These are phyloP conservation scores for Protophormia terraenovae DNA, from an alignment of 2,888 invertebrate species.

Conservation along the genomic window DNA sequence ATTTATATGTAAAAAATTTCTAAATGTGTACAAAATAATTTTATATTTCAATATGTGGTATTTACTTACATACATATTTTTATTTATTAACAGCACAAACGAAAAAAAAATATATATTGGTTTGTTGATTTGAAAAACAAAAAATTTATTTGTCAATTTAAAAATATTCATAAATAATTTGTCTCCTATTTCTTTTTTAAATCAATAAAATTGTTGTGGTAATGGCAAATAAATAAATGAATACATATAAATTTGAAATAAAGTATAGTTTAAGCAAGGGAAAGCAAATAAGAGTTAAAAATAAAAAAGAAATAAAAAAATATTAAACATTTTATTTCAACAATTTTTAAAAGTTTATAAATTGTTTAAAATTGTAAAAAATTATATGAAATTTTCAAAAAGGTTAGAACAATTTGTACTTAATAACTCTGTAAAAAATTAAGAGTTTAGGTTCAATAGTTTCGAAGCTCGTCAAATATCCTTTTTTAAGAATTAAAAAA, in stretches of 20 bases:
- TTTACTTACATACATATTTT: neutral
- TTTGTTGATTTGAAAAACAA: constrained; percentile 1
- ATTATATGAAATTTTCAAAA: neutral
- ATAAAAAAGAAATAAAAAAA: too few species aligned
- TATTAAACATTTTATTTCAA: too few species aligned
- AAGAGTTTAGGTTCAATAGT: neutral
- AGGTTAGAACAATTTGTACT: too few species aligned
- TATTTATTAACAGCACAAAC: neutral
- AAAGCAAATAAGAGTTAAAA: too few species aligned
- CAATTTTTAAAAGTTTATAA: neutral
- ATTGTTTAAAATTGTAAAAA: neutral
- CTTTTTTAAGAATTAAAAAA: neutral
- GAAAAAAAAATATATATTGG: neutral
- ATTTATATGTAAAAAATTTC: constrained; percentile 25
- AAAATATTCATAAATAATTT: neutral
- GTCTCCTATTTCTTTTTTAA: neutral
- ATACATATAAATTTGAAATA: neutral
- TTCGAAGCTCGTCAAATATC: neutral
- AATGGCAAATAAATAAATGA: neutral
- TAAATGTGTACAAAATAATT: neutral
- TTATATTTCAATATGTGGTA: neutral
- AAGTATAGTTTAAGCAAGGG: too few species aligned
- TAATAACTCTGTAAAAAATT: too few species aligned
- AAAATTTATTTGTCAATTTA: constrained; percentile 11
- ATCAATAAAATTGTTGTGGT: constrained; percentile 22